Evolutionary conservation across 1,140 invertebrate genomes (phyloP), one percentile per base, ranked within the genome.

Genomic region (Diprion similis): DNA sequence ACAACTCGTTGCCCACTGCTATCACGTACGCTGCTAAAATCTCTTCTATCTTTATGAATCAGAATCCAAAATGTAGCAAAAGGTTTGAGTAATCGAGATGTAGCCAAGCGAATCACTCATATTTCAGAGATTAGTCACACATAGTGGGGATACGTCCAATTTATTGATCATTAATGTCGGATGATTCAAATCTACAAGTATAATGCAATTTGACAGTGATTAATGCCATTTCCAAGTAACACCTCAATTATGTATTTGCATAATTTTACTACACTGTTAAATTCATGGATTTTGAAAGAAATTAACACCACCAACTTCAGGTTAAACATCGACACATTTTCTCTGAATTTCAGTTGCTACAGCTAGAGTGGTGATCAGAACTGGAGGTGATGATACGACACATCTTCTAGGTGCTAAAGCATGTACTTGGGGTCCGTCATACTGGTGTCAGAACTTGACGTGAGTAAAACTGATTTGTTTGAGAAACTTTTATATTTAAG

Each of bases 361-460:
- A 75, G 85, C 85, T 24, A 78, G 71, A 24, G 76, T 83, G 13
- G 59, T 84, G 10, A 80, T 83, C 71, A 76, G 59, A 66, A 75
- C 76, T 51, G 74, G 78, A 17, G 59, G 51, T 65, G 68, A 74
- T 70, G 71, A 80, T 69, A 75, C 48, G 71, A 75, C 71, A 45
- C 83, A 85, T 71, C 76, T 92, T 11, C 77, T 94, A n/a, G 93
- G 93, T 15, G 79, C 88, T 10, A 89, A 91, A 74, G 90, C 91
- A 83, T 96, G 95, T 84, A 94, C 94, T 11, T 93, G 92, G 90
- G 95, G 95, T 37, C 94, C 94, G n/a, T 89, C 91, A 0, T 96
- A 93, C 78, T 96, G 95, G 95, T 96, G 95, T 85, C 90, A 91
- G 68, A 95, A 94, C 81, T 88, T 95, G 76, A 93, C 91, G 93